These are phyloP conservation scores for Caerostris darwini DNA, from an alignment of 1,140 invertebrate species.

Conservation along the genomic window DNA sequence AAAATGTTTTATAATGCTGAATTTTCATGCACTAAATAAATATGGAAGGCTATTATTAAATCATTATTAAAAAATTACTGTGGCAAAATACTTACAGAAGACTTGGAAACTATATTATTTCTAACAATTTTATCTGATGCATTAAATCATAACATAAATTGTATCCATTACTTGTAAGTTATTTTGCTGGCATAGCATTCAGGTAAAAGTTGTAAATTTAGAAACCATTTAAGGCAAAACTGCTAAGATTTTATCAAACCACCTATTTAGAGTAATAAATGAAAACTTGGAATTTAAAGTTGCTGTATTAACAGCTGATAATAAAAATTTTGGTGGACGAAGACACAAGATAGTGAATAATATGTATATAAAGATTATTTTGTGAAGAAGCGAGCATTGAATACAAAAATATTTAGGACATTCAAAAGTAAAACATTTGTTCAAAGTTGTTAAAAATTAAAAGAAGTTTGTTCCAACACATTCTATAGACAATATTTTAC, in stretches of 20 bases:
- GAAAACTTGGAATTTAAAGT: too few relatives aligned
- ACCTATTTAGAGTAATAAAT: slow-evolving; percentile 33
- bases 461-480: too few relatives aligned
- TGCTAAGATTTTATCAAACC: neutral
- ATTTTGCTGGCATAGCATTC: too few relatives aligned
- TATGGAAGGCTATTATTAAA: slow-evolving; percentile 29
- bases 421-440: too few relatives aligned
- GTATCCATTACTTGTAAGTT: neutral
- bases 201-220: slow-evolving; percentile 35
- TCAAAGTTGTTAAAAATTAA: too few relatives aligned
- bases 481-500: too few relatives aligned
- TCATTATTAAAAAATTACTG: slow-evolving; percentile 32
- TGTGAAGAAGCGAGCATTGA: too few relatives aligned
- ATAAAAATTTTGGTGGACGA: too few relatives aligned
- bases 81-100: slow-evolving; percentile 33
- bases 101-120: slow-evolving; percentile 19
- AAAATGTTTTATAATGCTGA: slow-evolving; percentile 12
- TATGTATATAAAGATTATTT: too few relatives aligned
- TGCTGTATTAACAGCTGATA: too few relatives aligned
- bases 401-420: too few relatives aligned
- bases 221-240: slow-evolving; percentile 33
- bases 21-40: neutral
- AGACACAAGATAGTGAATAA: too few relatives aligned
- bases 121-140: slow-evolving; percentile 23
- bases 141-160: slow-evolving; percentile 2